A percentile compares a stretch with the other conserved stretches of the same genome.
These are phyloP conservation scores for Bicyclus anynana DNA, from an alignment of 1,140 invertebrate species.

Conservation along the genomic window DNA sequence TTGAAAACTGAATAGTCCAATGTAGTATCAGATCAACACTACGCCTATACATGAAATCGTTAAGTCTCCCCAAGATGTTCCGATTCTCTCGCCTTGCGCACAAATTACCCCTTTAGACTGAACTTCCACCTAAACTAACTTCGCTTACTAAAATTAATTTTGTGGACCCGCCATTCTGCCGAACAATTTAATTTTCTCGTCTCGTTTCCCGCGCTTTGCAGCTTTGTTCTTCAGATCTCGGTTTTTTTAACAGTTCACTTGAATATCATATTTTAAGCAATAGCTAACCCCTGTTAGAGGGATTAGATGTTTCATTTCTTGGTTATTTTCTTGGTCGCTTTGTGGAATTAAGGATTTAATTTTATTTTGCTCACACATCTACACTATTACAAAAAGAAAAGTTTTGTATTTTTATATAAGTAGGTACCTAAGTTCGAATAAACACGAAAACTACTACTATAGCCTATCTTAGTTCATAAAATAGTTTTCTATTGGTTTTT, in stretches of 20 bases:
- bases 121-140: conserved; percentile 34
- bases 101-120: conserved; percentile 33
- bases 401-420: no score
- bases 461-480: no score
- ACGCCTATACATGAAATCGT: conserved; percentile 27
- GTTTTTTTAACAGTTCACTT: not conserved
- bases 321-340: not conserved
- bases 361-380: no score
- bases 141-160: conserved; percentile 42
- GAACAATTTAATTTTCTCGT: conserved; percentile 28
- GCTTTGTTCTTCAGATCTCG: not conserved
- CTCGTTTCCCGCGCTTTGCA: not conserved
- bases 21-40: no score
- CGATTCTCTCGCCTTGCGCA: conserved; percentile 27
- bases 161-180: conserved; percentile 29
- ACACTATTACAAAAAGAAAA: no score
- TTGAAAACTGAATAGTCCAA: no score
- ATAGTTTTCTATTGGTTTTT: no score
- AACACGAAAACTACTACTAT: no score
- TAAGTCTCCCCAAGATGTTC: conserved; percentile 31
- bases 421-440: no score
- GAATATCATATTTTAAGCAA: not conserved
- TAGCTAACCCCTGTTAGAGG: not conserved
- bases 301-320: not conserved
- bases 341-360: not conserved